Evolutionary conservation across 2,888 invertebrate genomes (phyloP).

Genomic region (Epistrophe grossulariae): DNA sequence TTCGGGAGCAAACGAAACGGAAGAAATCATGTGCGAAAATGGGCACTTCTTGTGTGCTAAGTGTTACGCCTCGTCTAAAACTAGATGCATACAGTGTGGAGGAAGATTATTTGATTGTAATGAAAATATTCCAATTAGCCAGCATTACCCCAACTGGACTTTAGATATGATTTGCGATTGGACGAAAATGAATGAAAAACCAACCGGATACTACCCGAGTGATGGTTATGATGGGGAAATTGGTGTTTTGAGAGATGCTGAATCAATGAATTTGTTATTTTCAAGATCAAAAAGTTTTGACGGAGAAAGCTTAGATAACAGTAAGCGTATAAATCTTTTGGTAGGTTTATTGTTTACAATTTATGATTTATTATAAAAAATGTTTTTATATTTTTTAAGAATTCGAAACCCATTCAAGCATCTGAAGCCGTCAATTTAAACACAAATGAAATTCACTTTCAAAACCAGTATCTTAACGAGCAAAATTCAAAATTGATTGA

Average conservation of each 20-base stretch:
- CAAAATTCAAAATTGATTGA: not conserved
- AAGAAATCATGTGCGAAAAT: conserved; percentile 13
- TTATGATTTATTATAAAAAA: too few species aligned
- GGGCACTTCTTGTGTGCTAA: not conserved
- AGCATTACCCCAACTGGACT: conserved; percentile 4
- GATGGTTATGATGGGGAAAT: not conserved
- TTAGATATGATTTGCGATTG: conserved; percentile 20
- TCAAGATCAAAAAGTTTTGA: not conserved
- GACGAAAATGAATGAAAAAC: not conserved
- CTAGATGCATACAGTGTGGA: not conserved
- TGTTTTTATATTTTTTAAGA: not conserved
- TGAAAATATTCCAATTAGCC: not conserved
- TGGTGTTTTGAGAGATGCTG: not conserved
- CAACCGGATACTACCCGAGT: not conserved
- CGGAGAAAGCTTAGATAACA: not conserved
- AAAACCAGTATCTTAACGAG: not conserved
- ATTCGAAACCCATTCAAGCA: not conserved
- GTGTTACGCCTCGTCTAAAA: not conserved
- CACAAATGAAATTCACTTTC: not conserved
- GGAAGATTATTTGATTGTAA: not conserved
- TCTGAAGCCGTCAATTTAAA: not conserved
- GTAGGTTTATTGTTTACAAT: not conserved
- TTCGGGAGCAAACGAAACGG: not conserved
- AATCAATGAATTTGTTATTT: conserved; percentile 1
- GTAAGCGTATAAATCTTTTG: not conserved